phyloP scores from a whole-genome alignment of 2,113 vertebrate genomes.

The Lampris incognitus region DNA sequence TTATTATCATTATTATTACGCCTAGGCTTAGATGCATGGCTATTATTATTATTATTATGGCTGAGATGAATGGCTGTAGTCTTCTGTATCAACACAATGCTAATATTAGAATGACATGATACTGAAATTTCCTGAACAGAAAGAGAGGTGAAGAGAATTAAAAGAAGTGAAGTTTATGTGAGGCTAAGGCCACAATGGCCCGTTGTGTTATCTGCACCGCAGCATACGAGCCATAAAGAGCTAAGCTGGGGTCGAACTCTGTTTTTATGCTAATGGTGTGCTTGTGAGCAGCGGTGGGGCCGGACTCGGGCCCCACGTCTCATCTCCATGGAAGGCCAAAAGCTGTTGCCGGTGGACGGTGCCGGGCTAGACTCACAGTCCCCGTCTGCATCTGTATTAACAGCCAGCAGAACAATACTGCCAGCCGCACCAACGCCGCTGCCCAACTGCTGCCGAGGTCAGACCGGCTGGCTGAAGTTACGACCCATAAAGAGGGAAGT shows the following conservation, averaged over 20 bases:
- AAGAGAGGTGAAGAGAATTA: no score
- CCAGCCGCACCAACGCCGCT: neutral
- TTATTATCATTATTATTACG: no score
- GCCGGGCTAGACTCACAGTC: slow-evolving; percentile 9
- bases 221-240: neutral
- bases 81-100: no score
- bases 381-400: neutral
- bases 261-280: neutral
- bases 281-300: neutral
- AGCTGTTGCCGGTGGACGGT: slow-evolving; percentile 37
- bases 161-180: neutral
- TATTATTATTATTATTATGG: no score
- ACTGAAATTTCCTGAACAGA: no score
- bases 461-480: neutral
- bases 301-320: neutral
- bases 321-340: slow-evolving; percentile 22
- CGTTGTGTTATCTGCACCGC: neutral
- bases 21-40: no score
- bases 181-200: neutral
- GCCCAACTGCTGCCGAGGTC: neutral
- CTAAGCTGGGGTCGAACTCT: neutral
- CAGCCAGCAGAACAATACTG: slow-evolving; percentile 19
- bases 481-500: neutral
- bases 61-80: no score
- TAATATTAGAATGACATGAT: no score